phyloP scores from a whole-genome alignment of 2,113 vertebrate genomes.

The Tyrannus savana region DNA sequence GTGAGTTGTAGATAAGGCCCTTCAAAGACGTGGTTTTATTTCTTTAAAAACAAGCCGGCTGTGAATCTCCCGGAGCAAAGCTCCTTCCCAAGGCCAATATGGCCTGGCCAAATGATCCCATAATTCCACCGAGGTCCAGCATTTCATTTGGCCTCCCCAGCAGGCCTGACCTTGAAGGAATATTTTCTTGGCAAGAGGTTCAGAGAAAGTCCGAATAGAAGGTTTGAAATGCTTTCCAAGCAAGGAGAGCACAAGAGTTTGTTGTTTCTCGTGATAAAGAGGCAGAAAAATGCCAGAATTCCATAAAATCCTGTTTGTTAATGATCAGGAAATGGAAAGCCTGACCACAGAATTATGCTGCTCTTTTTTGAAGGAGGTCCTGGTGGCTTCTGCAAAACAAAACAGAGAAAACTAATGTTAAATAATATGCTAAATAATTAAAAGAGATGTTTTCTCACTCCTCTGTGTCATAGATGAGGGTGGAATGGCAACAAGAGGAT shows the following conservation, averaged over 20 bases:
- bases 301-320: background rate
- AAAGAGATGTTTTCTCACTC: background rate
- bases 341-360: background rate
- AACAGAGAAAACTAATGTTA: background rate
- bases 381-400: background rate
- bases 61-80: background rate
- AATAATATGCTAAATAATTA: constrained; percentile 33
- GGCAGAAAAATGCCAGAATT: background rate
- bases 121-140: constrained; percentile 16
- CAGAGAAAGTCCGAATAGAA: background rate
- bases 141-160: constrained; percentile 33
- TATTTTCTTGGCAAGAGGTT: constrained; percentile 11
- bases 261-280: background rate
- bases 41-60: background rate
- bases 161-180: constrained; percentile 36
- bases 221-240: constrained; percentile 13
- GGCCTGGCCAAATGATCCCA: constrained; percentile 36
- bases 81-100: constrained; percentile 35
- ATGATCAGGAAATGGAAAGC: constrained; percentile 26
- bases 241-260: background rate
- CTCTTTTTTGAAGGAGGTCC: constrained; percentile 39
- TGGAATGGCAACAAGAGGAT: constrained; percentile 6
- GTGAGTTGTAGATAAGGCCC: constrained; percentile 37
- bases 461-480: background rate
- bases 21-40: constrained; percentile 48